Conservation (phyloP, 2,888 invertebrate species). For the Orthosia gracilis region DNA sequence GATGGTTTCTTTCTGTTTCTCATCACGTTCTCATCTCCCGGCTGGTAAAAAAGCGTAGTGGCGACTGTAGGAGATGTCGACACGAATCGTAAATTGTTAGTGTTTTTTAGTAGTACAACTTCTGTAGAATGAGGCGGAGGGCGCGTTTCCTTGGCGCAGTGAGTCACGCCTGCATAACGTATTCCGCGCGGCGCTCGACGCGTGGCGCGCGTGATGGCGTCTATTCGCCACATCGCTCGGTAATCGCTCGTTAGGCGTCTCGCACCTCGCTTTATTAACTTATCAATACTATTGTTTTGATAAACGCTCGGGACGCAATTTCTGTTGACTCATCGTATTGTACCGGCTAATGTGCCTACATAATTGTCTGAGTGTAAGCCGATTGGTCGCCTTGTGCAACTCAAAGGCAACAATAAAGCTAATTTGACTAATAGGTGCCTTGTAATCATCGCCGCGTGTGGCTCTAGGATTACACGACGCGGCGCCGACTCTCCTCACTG, state of each 20-base stretch:
- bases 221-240: constrained; percentile 81
- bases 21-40: constrained; percentile 74
- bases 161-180: constrained; percentile 84
- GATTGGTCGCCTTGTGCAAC: constrained; percentile 87
- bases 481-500: constrained; percentile 80
- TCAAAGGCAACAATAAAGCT: constrained; percentile 89
- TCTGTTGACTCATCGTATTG: constrained; percentile 90
- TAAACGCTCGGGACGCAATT: constrained; percentile 88
- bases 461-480: constrained; percentile 88
- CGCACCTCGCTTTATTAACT: constrained; percentile 89
- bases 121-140: constrained; percentile 67
- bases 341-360: constrained; percentile 82
- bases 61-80: constrained; percentile 76
- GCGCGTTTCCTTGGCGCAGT: constrained; percentile 72
- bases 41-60: constrained; percentile 62
- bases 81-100: constrained; percentile 80
- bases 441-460: constrained; percentile 91
- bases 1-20: constrained; percentile 78
- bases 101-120: constrained; percentile 72
- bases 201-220: constrained; percentile 77
- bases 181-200: constrained; percentile 79
- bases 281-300: constrained; percentile 91
- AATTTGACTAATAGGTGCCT: constrained; percentile 91
- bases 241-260: constrained; percentile 87
- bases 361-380: constrained; percentile 89